Evolutionary conservation across 2,888 invertebrate species (phyloP).

Genomic region (Gnatocerus cornutus): DNA sequence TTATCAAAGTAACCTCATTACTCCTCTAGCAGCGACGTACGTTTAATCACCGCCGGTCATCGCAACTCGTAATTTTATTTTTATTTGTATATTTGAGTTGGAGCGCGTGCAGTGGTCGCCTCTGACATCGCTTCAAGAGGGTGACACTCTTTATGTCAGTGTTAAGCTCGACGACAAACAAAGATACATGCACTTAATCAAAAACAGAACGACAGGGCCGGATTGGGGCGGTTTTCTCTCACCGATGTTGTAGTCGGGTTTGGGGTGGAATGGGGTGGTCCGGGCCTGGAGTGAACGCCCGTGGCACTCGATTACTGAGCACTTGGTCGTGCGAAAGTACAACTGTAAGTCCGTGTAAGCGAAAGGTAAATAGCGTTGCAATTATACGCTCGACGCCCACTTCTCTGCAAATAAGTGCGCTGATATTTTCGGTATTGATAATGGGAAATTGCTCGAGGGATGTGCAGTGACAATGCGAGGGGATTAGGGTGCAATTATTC

Average conservation of each 20-base stretch:
- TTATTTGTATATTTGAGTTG: background rate
- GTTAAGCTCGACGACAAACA: conserved; percentile 57
- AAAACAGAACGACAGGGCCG: conserved; percentile 12
- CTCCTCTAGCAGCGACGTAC: too few species aligned
- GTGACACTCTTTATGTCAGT: conserved; percentile 54
- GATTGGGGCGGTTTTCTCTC: background rate
- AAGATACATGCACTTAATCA: conserved; percentile 24
- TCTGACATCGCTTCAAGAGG: conserved; percentile 29
- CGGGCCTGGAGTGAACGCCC: conserved; percentile 25
- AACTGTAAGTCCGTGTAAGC: conserved; percentile 65
- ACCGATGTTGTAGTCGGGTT: too few species aligned
- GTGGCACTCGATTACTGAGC: conserved; percentile 40
- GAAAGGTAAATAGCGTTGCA: conserved; percentile 68
- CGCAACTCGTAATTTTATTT: too few species aligned
- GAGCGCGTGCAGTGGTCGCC: conserved; percentile 47
- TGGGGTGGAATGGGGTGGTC: background rate
- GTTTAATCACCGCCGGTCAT: too few species aligned
- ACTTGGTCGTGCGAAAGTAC: conserved; percentile 66
- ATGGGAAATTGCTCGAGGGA: too few species aligned
- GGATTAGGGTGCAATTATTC: too few species aligned
- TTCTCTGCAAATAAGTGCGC: conserved; percentile 61
- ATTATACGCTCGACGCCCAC: conserved; percentile 66
- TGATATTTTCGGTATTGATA: conserved; percentile 46
- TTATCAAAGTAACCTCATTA: conserved; percentile 21
- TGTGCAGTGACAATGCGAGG: too few species aligned